Conservation (phyloP, 2,113 vertebrate species). For the Callorhinus ursinus region DNA sequence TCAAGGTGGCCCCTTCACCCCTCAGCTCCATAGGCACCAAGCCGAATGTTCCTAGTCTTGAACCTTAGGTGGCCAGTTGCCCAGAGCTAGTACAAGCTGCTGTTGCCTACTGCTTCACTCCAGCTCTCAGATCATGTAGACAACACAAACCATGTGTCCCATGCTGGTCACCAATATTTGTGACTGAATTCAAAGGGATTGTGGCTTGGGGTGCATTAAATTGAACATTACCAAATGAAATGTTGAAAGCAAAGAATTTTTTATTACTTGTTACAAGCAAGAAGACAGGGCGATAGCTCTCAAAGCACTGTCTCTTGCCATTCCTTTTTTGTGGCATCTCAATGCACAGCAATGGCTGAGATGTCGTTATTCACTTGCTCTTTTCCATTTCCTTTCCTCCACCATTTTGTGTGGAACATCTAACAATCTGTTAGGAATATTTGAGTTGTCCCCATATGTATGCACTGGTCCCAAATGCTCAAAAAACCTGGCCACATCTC, state of each 20-base stretch:
- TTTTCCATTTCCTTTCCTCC: not conserved
- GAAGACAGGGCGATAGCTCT: not conserved
- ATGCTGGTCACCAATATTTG: not conserved
- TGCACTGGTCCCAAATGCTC: not conserved
- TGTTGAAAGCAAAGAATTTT: not conserved
- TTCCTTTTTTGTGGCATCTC: not conserved
- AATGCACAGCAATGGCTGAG: not conserved
- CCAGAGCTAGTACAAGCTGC: not conserved
- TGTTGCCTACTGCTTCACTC: not conserved
- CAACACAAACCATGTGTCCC: not conserved
- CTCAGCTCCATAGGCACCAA: not conserved
- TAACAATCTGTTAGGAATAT: not conserved
- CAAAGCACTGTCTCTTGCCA: not conserved
- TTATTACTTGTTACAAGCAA: not conserved
- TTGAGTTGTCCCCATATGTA: not conserved
- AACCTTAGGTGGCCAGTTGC: not conserved
- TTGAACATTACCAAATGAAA: not conserved
- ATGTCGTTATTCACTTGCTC: not conserved
- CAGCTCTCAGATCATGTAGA: not conserved
- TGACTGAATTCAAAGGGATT: not conserved
- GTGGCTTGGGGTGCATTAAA: not conserved
- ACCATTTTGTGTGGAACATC: not conserved
- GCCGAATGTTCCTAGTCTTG: not conserved
- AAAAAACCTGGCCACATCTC: not conserved
- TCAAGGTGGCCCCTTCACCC: not conserved